Evolutionary conservation across 2,888 invertebrate genomes (phyloP), one percentile per base, ranked within the genome.

Genomic region (Hetaerina titia): DNA sequence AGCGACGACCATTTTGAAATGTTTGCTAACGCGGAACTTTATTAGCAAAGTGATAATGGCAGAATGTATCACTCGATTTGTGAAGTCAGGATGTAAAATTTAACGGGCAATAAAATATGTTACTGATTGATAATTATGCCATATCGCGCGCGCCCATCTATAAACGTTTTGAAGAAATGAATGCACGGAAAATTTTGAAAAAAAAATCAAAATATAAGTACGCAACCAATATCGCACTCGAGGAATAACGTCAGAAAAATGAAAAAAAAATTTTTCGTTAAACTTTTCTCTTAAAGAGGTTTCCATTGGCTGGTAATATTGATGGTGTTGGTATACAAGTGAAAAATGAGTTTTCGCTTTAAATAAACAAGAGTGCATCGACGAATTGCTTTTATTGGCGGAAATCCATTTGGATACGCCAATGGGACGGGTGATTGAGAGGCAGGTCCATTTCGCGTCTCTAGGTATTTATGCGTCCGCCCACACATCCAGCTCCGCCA

Each of bases 81-180:
- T 31, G 31, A 63, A 25, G 17, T 63, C 31, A 17, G 60, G 64
- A 19, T 19, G 64, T 58, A 90, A 64, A 90, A 58, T 90, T 64
- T 64, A 64, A 90, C 90, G 45, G 45, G 31, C 31, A 17, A 90
- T 69, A 90, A 90, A 90, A 90, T 64, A 45, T 31, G 19, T 64
- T 64, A 64, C 19, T 90, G 90, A 90, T 90, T 90, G 90, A 90
- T 31, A 90, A 64, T 90, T 45, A 90, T 64, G 90, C 31, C 64
- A 64, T 90, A 64, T 63, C 90, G 45, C 17, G 63, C 2, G 45
- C 31, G 17, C 90, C 31, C 69, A 69, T 69, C 69, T 69, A 69
- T 22, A 69, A 69, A 69, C 69, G n/a, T 4, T 69, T 69, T 69
- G 22, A 4, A n/a, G 69, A 69, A 69, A 69, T 22, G 22, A 69